Evolutionary conservation across 2,113 vertebrate species (phyloP).

Genomic region (Platichthys flesus): DNA sequence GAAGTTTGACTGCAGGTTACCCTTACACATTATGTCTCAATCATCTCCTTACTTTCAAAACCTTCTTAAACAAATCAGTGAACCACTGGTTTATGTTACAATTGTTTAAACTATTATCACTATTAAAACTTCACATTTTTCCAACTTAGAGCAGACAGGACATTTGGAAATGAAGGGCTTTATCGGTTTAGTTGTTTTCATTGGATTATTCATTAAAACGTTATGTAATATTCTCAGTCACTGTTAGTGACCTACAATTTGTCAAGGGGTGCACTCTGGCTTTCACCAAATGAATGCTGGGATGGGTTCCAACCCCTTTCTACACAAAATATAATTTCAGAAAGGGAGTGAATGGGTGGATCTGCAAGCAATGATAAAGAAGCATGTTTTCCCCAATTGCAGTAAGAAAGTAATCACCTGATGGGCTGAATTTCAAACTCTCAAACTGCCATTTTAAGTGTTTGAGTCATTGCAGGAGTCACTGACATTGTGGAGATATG

Average conservation of each 20-base stretch:
- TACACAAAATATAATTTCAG: not conserved
- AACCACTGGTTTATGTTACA: not conserved
- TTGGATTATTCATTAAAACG: no score
- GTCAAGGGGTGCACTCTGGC: not conserved
- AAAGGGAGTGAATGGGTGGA: not conserved
- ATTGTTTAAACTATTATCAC: not conserved
- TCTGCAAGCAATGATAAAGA: constrained; percentile 10
- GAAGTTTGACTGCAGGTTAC: not conserved
- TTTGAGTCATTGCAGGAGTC: not conserved
- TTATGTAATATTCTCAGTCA: no score
- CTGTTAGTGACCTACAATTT: not conserved
- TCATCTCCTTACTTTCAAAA: no score
- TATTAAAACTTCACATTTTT: no score
- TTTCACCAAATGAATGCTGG: constrained; percentile 5
- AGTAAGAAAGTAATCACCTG: constrained; percentile 7
- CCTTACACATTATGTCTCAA: not conserved
- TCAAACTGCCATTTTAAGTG: not conserved
- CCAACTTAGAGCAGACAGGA: no score
- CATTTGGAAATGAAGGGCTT: no score
- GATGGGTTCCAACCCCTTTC: not conserved
- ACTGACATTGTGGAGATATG: no score
- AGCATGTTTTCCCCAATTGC: not conserved
- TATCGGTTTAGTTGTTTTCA: no score
- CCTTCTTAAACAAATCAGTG: no score
- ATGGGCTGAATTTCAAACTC: not conserved